These are phyloP conservation scores for Cinclus mexicanus DNA, from an alignment of 2,113 vertebrate species.

Conservation along the genomic window DNA sequence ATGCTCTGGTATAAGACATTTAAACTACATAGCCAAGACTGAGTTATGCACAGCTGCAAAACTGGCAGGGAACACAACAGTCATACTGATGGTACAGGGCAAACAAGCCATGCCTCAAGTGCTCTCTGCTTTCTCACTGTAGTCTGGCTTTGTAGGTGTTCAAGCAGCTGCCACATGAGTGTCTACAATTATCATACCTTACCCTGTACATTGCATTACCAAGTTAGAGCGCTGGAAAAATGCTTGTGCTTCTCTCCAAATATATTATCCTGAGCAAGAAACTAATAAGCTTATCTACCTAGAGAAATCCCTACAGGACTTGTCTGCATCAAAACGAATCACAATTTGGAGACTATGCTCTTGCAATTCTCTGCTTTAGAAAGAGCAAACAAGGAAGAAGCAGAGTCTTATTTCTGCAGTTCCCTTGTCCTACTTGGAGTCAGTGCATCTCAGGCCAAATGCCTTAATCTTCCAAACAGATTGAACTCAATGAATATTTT, in stretches of 20 bases:
- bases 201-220: background rate
- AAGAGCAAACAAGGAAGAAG: background rate
- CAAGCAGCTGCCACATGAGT: background rate
- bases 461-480: background rate
- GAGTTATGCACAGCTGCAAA: background rate
- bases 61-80: background rate
- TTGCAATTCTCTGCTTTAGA: background rate
- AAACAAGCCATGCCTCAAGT: background rate
- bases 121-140: background rate
- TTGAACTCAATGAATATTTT: background rate
- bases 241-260: background rate
- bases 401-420: background rate
- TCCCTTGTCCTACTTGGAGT: background rate
- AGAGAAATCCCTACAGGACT: background rate
- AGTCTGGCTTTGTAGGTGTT: background rate
- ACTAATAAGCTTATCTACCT: background rate
- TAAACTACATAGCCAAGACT: background rate
- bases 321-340: background rate
- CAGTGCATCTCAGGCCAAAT: background rate
- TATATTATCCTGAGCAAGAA: background rate
- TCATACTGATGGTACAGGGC: background rate
- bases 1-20: background rate
- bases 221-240: background rate
- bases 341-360: background rate
- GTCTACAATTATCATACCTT: background rate